phyloP scores from a whole-genome alignment of 2,888 invertebrate species.

The Dryadula phaetusa region DNA sequence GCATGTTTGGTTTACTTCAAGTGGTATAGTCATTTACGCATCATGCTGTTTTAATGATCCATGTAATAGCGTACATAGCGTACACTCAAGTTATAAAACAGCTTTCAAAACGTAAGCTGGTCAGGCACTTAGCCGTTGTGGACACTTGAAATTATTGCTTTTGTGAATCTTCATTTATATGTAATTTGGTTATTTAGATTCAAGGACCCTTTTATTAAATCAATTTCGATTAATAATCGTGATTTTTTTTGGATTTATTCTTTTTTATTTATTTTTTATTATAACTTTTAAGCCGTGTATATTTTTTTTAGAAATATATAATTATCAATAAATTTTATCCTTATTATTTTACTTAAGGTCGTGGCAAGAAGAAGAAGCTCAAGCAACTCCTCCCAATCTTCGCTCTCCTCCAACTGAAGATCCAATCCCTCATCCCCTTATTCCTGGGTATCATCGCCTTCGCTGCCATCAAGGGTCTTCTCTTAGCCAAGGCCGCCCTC shows the following conservation, averaged over 20 bases:
- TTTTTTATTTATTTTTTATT: background rate
- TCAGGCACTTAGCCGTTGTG: background rate
- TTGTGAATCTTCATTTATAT: background rate
- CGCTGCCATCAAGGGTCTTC: conserved; percentile 92
- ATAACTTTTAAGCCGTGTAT: too few species aligned
- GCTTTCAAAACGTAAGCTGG: conserved; percentile 1
- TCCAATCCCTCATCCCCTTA: conserved; percentile 90
- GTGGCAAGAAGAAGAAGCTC: conserved; percentile 92
- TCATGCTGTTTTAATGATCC: conserved; percentile 23
- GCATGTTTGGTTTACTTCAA: conserved; percentile 15
- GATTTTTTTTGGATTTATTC: background rate
- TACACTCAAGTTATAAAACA: conserved; percentile 26
- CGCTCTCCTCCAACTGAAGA: conserved; percentile 91
- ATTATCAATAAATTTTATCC: background rate
- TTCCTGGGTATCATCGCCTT: conserved; percentile 90
- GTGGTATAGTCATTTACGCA: conserved; percentile 24
- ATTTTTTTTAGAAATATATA: background rate
- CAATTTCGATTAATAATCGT: background rate
- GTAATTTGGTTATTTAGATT: background rate
- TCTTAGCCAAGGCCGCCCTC: conserved; percentile 93
- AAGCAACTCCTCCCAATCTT: conserved; percentile 90
- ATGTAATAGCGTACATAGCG: conserved; percentile 20
- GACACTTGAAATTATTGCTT: background rate
- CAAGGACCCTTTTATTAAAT: background rate
- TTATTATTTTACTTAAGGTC: conserved; percentile 79